Evolutionary conservation across 2,113 vertebrate genomes (phyloP).

Genomic region (Athene cunicularia): DNA sequence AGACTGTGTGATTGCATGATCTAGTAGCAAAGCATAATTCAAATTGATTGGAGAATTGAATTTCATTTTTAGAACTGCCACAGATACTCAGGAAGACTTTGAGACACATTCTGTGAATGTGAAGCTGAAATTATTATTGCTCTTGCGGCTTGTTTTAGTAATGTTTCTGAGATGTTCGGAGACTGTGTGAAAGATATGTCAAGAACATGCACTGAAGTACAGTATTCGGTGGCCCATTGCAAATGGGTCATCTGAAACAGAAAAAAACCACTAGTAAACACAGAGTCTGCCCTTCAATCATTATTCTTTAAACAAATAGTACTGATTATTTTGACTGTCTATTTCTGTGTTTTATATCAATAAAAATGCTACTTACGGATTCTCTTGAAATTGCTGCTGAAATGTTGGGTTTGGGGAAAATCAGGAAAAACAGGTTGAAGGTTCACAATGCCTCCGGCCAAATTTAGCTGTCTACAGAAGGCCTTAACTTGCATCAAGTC

Average conservation of each 20-base stretch:
- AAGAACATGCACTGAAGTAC: neutral
- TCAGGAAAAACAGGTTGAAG: neutral
- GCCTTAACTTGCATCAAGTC: neutral
- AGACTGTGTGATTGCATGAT: neutral
- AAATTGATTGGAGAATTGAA: neutral
- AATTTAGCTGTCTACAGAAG: neutral
- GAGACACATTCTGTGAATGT: neutral
- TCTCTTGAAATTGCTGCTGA: neutral
- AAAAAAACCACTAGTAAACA: neutral
- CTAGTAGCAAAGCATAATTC: neutral
- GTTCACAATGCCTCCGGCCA: neutral
- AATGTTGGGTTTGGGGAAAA: neutral
- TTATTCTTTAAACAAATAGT: neutral
- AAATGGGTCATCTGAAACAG: neutral
- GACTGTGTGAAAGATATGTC: neutral
- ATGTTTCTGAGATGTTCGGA: constrained; percentile 2
- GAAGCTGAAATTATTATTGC: neutral
- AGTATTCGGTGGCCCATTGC: neutral
- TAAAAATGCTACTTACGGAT: neutral
- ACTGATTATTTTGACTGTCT: neutral
- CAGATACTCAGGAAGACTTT: neutral
- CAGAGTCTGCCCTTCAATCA: neutral
- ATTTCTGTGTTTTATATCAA: neutral
- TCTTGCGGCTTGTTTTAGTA: neutral
- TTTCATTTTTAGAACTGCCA: constrained; percentile 2